Percentiles rank a stretch among this genome's conserved stretches.
Evolutionary conservation across 2,113 vertebrate genomes (phyloP).

Genomic region (Grammomys surdaster): DNA sequence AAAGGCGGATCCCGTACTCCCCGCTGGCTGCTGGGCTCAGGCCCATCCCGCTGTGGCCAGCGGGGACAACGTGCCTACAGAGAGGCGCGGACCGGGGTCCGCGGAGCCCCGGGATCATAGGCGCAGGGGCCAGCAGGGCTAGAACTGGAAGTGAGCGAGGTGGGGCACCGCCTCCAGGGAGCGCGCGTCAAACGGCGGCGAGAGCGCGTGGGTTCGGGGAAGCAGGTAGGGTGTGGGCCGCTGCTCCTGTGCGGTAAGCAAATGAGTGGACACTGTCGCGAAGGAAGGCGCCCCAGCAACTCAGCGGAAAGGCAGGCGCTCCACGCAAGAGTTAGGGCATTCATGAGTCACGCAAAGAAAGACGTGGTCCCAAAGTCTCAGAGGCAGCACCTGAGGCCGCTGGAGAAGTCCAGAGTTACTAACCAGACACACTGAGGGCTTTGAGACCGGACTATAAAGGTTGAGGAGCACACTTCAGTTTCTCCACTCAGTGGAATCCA

Average conservation of each 20-base stretch:
- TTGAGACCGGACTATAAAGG: background rate
- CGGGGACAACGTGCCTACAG: background rate
- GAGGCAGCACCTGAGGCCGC: background rate
- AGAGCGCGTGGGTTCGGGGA: background rate
- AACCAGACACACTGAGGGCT: background rate
- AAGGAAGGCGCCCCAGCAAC: background rate
- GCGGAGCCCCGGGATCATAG: background rate
- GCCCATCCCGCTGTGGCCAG: slow-evolving; percentile 44
- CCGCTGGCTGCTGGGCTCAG: background rate
- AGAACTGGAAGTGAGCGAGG: fast-evolving
- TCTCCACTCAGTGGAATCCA: background rate
- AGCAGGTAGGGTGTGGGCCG: background rate
- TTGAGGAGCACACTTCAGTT: background rate
- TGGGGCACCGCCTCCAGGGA: background rate
- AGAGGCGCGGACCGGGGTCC: background rate
- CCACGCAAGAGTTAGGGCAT: background rate
- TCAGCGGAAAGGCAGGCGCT: background rate
- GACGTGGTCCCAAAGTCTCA: background rate
- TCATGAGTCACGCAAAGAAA: background rate
- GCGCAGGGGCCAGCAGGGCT: fast-evolving
- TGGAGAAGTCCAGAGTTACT: background rate
- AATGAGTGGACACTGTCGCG: background rate
- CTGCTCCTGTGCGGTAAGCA: background rate
- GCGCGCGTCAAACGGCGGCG: background rate
- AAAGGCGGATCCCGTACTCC: background rate